Evolutionary conservation across 2,113 vertebrate species (phyloP).

Genomic region (Dipodomys ordii): DNA sequence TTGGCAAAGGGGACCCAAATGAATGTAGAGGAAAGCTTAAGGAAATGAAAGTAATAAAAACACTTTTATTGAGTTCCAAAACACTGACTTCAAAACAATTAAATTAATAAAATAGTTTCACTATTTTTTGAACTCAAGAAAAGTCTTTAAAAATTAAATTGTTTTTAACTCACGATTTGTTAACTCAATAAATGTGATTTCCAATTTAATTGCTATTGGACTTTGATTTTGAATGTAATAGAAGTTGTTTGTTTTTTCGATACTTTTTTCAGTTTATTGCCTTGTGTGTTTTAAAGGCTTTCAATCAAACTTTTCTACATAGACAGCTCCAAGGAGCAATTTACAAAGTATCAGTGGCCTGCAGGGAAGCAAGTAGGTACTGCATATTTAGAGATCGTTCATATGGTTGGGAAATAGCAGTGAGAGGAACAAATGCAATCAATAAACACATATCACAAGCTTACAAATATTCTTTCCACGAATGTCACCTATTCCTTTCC

Average conservation of each 20-base stretch:
- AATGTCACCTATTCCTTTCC: background rate
- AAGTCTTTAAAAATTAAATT: constrained; percentile 78
- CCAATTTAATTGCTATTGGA: constrained; percentile 71
- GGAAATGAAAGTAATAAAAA: constrained; percentile 75
- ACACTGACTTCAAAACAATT: constrained; percentile 77
- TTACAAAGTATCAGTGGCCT: background rate
- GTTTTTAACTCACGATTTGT: constrained; percentile 73
- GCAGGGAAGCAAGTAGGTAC: background rate
- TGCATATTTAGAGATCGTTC: background rate
- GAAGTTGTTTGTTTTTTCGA: background rate
- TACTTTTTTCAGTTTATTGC: constrained; percentile 42
- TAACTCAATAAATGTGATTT: constrained; percentile 75
- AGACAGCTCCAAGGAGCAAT: background rate
- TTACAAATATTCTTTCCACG: background rate
- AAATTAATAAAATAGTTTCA: constrained; percentile 69
- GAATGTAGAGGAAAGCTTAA: constrained; percentile 11
- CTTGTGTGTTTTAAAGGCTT: constrained; percentile 54
- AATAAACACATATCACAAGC: background rate
- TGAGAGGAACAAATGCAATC: background rate
- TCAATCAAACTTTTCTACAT: constrained; percentile 43
- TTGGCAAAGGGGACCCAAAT: background rate
- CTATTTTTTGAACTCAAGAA: constrained; percentile 61
- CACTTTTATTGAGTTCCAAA: constrained; percentile 73
- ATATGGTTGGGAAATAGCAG: background rate
- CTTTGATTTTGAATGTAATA: constrained; percentile 67